Evolutionary conservation across 2,888 invertebrate genomes (phyloP).

Genomic region (Megamerina dolium): DNA sequence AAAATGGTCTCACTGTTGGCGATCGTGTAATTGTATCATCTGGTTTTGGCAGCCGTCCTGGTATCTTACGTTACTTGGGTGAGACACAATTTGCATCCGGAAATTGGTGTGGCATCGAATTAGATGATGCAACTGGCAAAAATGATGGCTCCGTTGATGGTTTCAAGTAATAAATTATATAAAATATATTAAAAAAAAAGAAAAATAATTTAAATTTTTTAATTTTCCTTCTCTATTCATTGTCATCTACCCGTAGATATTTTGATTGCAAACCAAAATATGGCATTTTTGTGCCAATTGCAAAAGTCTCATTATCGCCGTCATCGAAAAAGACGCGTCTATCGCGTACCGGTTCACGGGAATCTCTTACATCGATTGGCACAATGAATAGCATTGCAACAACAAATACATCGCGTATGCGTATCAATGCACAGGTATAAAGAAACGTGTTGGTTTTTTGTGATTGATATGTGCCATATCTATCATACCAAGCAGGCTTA

Average conservation of each 20-base stretch:
- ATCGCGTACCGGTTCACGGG: constrained; percentile 73
- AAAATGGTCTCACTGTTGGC: constrained; percentile 69
- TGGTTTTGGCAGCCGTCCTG: constrained; percentile 82
- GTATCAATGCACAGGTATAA: constrained; percentile 48
- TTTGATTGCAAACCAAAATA: constrained; percentile 86
- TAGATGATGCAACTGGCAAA: constrained; percentile 90
- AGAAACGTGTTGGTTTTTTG: too few relatives aligned
- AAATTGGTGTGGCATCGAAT: constrained; percentile 92
- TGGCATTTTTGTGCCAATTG: constrained; percentile 88
- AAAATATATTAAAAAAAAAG: background rate
- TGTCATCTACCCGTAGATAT: too few relatives aligned
- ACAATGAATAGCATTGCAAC: constrained; percentile 58
- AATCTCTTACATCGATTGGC: constrained; percentile 68
- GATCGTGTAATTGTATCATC: constrained; percentile 87
- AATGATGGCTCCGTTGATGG: constrained; percentile 94
- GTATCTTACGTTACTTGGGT: constrained; percentile 79
- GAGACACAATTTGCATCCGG: constrained; percentile 86
- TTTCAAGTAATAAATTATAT: constrained; percentile 62
- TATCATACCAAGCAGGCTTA: too few relatives aligned
- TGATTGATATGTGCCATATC: too few relatives aligned
- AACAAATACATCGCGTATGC: constrained; percentile 49
- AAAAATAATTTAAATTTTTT: background rate
- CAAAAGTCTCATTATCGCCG: constrained; percentile 84
- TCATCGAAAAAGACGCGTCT: constrained; percentile 61
- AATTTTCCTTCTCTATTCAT: background rate